Conservation (phyloP, 2,888 invertebrate species). For the Pogonocherus hispidulus region DNA sequence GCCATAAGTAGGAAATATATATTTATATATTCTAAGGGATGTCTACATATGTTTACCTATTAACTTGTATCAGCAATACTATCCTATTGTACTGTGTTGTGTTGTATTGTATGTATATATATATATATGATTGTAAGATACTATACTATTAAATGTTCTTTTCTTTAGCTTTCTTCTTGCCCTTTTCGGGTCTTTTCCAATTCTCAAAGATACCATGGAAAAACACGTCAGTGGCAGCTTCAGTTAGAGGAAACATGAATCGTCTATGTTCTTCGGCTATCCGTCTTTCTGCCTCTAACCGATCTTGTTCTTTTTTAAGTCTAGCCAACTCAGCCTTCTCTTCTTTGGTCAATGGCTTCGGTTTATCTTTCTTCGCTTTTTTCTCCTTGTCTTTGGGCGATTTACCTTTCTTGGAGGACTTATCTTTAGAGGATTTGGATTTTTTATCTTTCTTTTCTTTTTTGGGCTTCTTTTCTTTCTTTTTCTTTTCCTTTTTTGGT, state of each 20-base stretch:
- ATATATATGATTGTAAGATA: too few relatives aligned
- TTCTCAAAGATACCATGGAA: constrained; percentile 62
- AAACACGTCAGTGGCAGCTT: constrained; percentile 63
- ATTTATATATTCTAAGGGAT: too few relatives aligned
- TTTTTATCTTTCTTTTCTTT: constrained; percentile 47
- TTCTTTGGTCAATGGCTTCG: constrained; percentile 55
- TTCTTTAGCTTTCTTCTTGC: constrained; percentile 6
- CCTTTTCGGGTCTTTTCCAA: constrained; percentile 56
- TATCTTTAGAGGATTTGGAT: constrained; percentile 21
- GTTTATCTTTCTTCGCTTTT: constrained; percentile 41
- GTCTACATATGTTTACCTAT: too few relatives aligned
- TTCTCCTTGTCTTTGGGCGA: constrained; percentile 46
- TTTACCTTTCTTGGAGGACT: constrained; percentile 29
- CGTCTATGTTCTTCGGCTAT: constrained; percentile 59
- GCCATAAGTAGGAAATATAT: too few relatives aligned
- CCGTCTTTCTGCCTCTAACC: constrained; percentile 53
- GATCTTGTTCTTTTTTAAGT: constrained; percentile 55
- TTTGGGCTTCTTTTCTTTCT: too few relatives aligned
- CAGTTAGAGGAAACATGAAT: constrained; percentile 64
- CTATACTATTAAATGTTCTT: too few relatives aligned
- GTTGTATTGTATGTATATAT: too few relatives aligned
- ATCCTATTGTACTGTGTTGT: too few relatives aligned
- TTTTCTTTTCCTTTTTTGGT: constrained; percentile 46
- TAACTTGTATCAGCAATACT: too few relatives aligned
- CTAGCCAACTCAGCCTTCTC: constrained; percentile 58